Evolutionary conservation across 2,797 vertebrate species (phyloP).

Genomic region (Pampus argenteus): DNA sequence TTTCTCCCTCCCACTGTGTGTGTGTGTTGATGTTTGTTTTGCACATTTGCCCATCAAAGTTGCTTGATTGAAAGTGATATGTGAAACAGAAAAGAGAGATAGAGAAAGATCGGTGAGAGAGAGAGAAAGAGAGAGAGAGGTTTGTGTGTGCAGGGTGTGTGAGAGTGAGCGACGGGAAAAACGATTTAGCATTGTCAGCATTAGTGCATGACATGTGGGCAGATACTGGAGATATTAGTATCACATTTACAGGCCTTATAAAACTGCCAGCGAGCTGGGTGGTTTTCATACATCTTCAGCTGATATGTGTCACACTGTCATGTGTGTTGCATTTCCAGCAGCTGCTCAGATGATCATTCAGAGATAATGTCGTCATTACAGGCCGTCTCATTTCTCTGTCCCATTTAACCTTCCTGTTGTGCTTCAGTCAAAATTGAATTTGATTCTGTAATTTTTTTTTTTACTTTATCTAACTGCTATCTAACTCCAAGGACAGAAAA

Average conservation of each 20-base stretch:
- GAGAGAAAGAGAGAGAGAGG: conserved; percentile 10
- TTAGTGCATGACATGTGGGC: conserved; percentile 67
- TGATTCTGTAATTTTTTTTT: neutral
- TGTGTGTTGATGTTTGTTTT: conserved; percentile 11
- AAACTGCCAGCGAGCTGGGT: conserved; percentile 69
- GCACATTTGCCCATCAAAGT: conserved; percentile 25
- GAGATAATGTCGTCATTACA: conserved; percentile 55
- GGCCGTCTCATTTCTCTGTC: conserved; percentile 50
- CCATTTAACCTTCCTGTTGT: conserved; percentile 61
- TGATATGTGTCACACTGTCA: conserved; percentile 63
- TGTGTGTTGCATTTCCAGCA: conserved; percentile 62
- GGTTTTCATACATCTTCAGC: conserved; percentile 71
- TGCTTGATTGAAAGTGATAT: conserved; percentile 30
- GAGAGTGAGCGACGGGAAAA: neutral
- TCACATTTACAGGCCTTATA: conserved; percentile 75
- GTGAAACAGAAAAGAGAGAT: conserved; percentile 1
- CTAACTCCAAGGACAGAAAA: neutral
- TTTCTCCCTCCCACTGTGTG: conserved; percentile 8
- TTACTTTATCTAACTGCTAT: neutral
- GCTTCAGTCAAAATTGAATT: conserved; percentile 38
- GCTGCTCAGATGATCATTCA: conserved; percentile 63
- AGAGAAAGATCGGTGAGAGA: neutral
- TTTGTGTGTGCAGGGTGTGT: conserved; percentile 10
- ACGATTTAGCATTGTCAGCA: conserved; percentile 49
- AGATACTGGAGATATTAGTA: conserved; percentile 76